These are phyloP conservation scores for Candoia aspera DNA, from an alignment of 2,113 vertebrate genomes.

Conservation along the genomic window DNA sequence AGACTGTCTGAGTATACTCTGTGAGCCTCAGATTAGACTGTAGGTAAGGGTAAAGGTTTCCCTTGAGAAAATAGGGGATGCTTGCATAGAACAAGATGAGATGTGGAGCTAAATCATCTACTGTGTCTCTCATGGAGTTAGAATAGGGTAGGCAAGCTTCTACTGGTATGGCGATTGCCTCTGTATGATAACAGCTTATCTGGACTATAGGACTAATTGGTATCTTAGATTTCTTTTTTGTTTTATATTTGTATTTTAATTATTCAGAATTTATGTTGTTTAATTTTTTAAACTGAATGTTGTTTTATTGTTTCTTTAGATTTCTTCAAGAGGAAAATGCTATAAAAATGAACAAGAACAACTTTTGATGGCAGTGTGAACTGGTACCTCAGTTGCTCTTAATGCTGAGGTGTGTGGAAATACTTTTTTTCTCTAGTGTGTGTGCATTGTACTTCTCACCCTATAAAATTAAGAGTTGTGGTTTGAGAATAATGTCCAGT, in stretches of 20 bases:
- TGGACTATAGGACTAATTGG: not conserved
- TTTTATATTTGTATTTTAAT: not conserved
- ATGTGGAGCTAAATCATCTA: not conserved
- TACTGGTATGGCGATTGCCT: not conserved
- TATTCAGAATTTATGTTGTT: not conserved
- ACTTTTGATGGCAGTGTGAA: not conserved
- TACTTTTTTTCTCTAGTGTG: not conserved
- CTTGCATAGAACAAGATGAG: not conserved
- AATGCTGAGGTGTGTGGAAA: not conserved
- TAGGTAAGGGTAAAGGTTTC: no score
- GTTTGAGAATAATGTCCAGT: not conserved
- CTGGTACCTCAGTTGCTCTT: not conserved
- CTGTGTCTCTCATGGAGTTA: not conserved
- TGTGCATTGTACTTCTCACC: not conserved
- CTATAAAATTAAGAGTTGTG: not conserved
- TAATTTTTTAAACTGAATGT: not conserved
- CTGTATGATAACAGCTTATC: not conserved
- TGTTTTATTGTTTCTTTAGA: not conserved
- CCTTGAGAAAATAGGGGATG: not conserved
- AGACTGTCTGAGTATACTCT: not conserved
- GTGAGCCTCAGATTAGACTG: not conserved
- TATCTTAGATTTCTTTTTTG: not conserved
- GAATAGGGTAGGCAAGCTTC: not conserved
- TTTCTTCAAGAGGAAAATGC: not conserved
- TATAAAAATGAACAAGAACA: not conserved